Percentiles rank a stretch among this genome's conserved stretches.
Conservation (phyloP, 2,113 vertebrate genomes). For the Felis catus region F.catus_Fca126_mat1.0 CM031413.1:157535001-157535500, state of each 20-base stretch:
- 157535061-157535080: too few species aligned
- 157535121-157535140: background rate
- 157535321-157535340: background rate
- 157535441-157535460: background rate
- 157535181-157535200: background rate
- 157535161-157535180: background rate
- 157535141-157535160: slow-evolving; percentile 25
- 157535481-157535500: background rate
- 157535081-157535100: too few species aligned
- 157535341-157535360: too few species aligned
- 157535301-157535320: background rate
- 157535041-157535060: too few species aligned
- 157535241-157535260: background rate
- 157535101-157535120: background rate
- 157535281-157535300: background rate
- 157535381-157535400: background rate
- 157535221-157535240: background rate
- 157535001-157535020: too few species aligned
- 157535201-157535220: too few species aligned
- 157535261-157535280: background rate
- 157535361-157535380: background rate
- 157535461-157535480: too few species aligned
- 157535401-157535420: background rate
- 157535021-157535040: too few species aligned
- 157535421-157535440: background rate